Percentiles rank a stretch among this genome's conserved stretches.
These are phyloP conservation scores for Thumatha senex DNA, from an alignment of 2,888 invertebrate species.

Conservation along the genomic window DNA sequence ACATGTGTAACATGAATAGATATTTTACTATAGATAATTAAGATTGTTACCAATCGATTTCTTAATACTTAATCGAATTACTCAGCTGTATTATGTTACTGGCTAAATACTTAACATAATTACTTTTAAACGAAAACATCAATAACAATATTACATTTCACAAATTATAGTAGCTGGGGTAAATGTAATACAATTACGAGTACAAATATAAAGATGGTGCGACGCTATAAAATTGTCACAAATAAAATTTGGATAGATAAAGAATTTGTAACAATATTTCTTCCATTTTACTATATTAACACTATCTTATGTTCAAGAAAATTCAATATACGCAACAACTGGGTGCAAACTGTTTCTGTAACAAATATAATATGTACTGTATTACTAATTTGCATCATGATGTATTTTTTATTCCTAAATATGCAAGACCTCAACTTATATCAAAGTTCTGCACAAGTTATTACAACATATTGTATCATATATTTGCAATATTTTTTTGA, in stretches of 20 bases:
- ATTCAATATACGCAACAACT: not conserved
- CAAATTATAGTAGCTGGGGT: not conserved
- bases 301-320: not conserved
- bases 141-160: not conserved
- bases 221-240: too few species aligned
- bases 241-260: not conserved
- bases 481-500: not conserved
- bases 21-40: too few species aligned
- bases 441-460: not conserved
- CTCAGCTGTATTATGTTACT: too few species aligned
- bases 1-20: too few species aligned
- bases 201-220: not conserved
- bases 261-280: not conserved
- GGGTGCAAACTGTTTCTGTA: not conserved
- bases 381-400: not conserved
- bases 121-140: not conserved
- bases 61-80: too few species aligned
- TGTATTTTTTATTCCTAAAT: not conserved
- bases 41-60: too few species aligned
- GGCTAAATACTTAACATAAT: not conserved
- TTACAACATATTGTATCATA: not conserved
- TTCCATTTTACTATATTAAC: slow-evolving; percentile 2
- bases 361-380: not conserved
- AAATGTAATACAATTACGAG: not conserved
- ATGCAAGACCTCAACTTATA: not conserved